These are phyloP conservation scores for Syncerus caffer DNA, from an alignment of 2,797 vertebrate genomes.

Conservation along the genomic window DNA sequence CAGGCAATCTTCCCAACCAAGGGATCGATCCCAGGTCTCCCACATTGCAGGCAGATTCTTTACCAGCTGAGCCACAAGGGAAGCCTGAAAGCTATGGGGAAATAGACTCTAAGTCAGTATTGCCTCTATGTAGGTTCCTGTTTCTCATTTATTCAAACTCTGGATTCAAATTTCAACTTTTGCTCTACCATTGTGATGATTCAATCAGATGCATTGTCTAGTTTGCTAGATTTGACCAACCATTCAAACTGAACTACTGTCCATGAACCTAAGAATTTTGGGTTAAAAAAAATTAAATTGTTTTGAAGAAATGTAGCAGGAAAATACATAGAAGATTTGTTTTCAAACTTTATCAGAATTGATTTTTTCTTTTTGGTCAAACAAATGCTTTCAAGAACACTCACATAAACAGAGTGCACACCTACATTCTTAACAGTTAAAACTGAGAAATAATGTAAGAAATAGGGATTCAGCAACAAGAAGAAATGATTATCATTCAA, in stretches of 20 bases:
- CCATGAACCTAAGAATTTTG: not conserved
- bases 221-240: not conserved
- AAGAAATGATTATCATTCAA: not conserved
- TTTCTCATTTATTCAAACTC: not conserved
- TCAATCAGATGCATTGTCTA: not conserved
- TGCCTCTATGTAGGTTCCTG: not conserved
- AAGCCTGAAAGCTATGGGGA: not conserved
- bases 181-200: not conserved
- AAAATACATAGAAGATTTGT: not conserved
- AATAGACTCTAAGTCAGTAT: not conserved
- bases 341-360: not conserved
- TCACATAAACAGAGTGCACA: not conserved
- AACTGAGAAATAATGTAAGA: not conserved
- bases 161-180: not conserved
- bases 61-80: not conserved
- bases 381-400: not conserved
- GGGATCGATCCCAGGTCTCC: fast-evolving
- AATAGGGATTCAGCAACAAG: not conserved
- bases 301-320: not conserved
- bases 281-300: not conserved
- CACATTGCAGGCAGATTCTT: not conserved
- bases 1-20: not conserved
- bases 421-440: not conserved
- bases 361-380: not conserved
- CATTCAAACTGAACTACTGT: not conserved